Evolutionary conservation across 2,113 vertebrate species (phyloP).

Genomic region (Chlamydotis undulata): DNA sequence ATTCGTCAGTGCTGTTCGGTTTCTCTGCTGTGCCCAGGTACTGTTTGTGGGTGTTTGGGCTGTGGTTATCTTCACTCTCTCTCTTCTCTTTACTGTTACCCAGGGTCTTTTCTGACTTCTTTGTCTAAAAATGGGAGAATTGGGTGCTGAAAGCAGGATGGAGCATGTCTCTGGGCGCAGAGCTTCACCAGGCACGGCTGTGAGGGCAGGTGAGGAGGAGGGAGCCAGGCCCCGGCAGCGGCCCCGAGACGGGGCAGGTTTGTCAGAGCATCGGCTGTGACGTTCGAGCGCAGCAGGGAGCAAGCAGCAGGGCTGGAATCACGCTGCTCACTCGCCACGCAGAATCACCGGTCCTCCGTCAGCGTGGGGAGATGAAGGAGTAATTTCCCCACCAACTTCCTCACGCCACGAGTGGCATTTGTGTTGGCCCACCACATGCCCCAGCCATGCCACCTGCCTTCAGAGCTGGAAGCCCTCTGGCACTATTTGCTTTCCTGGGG

Average conservation of each 20-base stretch:
- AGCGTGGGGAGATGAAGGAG: fast-evolving
- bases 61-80: background rate
- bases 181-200: fast-evolving
- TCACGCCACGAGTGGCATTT: fast-evolving
- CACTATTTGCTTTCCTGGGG: background rate
- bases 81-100: background rate
- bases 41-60: background rate
- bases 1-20: fast-evolving
- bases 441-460: fast-evolving
- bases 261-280: fast-evolving
- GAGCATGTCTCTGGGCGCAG: background rate
- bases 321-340: fast-evolving
- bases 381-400: background rate
- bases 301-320: fast-evolving
- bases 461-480: background rate
- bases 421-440: fast-evolving
- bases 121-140: background rate
- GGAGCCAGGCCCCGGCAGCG: fast-evolving
- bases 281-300: background rate
- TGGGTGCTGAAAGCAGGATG: fast-evolving
- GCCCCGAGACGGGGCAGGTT: fast-evolving
- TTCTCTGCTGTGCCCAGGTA: background rate
- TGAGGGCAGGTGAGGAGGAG: background rate
- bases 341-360: background rate
- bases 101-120: background rate